Evolutionary conservation across 2,888 invertebrate species (phyloP), one percentile per base, ranked within the genome.

Genomic region (Dicyrtomina minuta): DNA sequence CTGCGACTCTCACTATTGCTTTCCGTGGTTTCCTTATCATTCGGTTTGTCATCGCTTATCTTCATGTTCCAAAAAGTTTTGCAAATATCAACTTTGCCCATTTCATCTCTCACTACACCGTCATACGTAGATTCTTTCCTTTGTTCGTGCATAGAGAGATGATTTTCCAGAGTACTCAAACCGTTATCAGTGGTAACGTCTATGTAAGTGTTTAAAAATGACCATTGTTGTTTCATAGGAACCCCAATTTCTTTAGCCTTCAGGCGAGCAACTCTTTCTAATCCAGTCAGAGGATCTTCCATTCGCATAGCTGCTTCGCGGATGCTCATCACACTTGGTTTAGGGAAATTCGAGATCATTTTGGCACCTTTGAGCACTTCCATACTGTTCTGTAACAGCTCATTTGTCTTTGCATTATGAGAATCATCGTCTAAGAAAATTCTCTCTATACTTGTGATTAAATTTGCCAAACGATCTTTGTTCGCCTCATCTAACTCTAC

Each of bases 141-240:
- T 26, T 26, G 56, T 13, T 33, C 33, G 33, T 33, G 33, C 33
- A 33, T 61, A 12, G 41, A 13, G 26, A 96, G 83, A 83, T 90
- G 90, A 55, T 85, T 84, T 81, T 97, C 95, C 12, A 97, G 82
- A 51, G 88, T 83, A 0, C 82, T 79, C 10, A 96, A 84, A 0
- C 96, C 96, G 67, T 90, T 88, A 0, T 83, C 80, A 0, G 89
- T 86, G 0, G 89, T 83, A 6, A 97, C 84, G 81, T 97, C 90
- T 0, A 90, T 86, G 81, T 91, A 94, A 1, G 87, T 86, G 77
- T 90, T 89, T 15, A 96, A 83, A 81, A 96, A 96, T 6, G 90
- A 89, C 96, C 96, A 97, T 82, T 92, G 92, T 80, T 97, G 96
- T 72, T 88, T 89, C 96, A 96, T 96, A 12, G 87, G 86, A 0